phyloP scores from a whole-genome alignment of 2,113 vertebrate species.

The Cryptotis parvus region DNA sequence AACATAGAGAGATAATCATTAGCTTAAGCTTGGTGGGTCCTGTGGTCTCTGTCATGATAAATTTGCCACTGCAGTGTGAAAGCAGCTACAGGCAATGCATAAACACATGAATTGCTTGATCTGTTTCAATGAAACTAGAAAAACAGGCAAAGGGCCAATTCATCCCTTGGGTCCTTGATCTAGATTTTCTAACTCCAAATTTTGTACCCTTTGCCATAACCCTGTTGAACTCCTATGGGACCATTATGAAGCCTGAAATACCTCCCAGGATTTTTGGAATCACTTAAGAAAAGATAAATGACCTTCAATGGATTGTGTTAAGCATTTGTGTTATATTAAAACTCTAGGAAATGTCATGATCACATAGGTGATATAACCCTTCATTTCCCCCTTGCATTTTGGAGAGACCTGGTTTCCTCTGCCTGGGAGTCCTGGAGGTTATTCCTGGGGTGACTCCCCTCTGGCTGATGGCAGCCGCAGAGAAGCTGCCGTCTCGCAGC shows the following conservation, averaged over 20 bases:
- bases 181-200: constrained; percentile 42
- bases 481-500: background rate
- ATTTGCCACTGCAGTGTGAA: background rate
- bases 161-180: background rate
- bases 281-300: constrained; percentile 56
- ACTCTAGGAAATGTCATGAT: background rate
- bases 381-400: background rate
- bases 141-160: background rate
- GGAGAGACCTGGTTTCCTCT: background rate
- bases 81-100: background rate
- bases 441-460: background rate
- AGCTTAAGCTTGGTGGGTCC: background rate
- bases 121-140: constrained; percentile 36
- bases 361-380: background rate
- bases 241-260: constrained; percentile 26
- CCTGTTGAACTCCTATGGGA: constrained; percentile 33
- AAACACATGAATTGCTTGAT: background rate
- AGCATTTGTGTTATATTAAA: constrained; percentile 16
- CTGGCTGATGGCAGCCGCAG: constrained; percentile 6
- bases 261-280: constrained; percentile 18
- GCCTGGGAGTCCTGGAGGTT: constrained; percentile 5
- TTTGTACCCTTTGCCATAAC: background rate
- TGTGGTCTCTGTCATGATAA: background rate
- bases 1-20: background rate
- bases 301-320: constrained; percentile 12